These are phyloP conservation scores for Drosophila simulans DNA, from an alignment of 1,140 invertebrate species.

Conservation along the genomic window DNA sequence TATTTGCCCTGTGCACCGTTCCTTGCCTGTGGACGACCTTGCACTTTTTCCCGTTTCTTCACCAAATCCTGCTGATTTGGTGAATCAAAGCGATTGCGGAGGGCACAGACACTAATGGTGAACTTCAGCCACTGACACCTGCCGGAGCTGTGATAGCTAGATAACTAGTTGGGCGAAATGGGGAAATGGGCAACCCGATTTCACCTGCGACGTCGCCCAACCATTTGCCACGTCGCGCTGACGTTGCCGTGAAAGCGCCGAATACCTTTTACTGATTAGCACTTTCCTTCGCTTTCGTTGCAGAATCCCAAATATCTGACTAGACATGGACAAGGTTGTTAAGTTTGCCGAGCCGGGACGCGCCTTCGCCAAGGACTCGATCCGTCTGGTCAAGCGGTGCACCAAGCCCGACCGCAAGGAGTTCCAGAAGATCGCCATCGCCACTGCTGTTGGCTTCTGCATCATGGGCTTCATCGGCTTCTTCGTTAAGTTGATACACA, in stretches of 20 bases:
- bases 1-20: background rate
- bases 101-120: background rate
- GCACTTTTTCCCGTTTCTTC: background rate
- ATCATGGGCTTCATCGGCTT: conserved; percentile 99
- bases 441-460: conserved; percentile 99
- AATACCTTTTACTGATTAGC: background rate
- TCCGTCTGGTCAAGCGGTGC: conserved; percentile 98
- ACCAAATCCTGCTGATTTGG: no score
- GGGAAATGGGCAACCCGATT: conserved; percentile 17
- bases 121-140: background rate
- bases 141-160: background rate
- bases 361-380: conserved; percentile 99
- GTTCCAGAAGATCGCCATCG: conserved; percentile 99
- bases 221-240: conserved; percentile 46
- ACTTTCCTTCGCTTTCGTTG: background rate
- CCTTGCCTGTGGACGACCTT: background rate
- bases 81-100: background rate
- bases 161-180: background rate
- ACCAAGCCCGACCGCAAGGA: conserved; percentile 99
- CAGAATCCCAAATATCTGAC: conserved; percentile 8
- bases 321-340: conserved; percentile 97
- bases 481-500: conserved; percentile 99
- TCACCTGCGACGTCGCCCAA: conserved; percentile 57
- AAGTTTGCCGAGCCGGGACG: conserved; percentile 97
- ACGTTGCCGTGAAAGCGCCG: conserved; percentile 49